Percentiles rank a stretch among this genome's conserved stretches.
Conservation (phyloP, 2,113 vertebrate species). For the Trachemys scripta region DNA sequence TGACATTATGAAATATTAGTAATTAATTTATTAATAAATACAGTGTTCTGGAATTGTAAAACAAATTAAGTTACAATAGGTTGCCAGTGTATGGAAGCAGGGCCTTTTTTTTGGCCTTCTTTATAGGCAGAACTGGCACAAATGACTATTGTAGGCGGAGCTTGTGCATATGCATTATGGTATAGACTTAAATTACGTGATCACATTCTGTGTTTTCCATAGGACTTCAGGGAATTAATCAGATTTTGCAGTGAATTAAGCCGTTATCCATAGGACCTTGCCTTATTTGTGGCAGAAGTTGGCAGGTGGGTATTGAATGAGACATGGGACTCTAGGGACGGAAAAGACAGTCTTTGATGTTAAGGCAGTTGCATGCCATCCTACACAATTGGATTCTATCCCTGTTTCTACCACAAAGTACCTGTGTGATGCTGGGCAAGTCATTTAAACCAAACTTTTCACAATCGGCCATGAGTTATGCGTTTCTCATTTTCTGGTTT, state of each 20-base stretch:
- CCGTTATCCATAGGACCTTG: neutral
- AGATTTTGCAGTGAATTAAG: neutral
- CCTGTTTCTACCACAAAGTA: neutral
- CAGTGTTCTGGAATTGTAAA: neutral
- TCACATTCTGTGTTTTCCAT: neutral
- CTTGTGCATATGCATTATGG: neutral
- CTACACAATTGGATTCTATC: neutral
- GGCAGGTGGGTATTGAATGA: neutral
- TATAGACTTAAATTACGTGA: neutral
- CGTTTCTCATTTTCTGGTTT: neutral
- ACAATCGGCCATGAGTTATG: neutral
- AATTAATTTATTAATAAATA: neutral
- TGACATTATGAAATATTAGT: slow-evolving; percentile 17
- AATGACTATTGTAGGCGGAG: neutral
- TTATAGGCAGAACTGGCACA: neutral
- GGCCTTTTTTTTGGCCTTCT: neutral
- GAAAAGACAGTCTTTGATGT: neutral
- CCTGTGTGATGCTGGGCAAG: neutral
- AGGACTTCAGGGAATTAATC: neutral
- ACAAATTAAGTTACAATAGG: neutral
- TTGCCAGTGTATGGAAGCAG: neutral
- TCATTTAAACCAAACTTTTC: slow-evolving; percentile 30
- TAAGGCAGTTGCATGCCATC: neutral
- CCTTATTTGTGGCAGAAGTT: neutral
- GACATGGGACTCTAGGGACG: neutral